These are phyloP conservation scores for Poecilia gillii DNA, from an alignment of 2,797 vertebrate species.

Conservation along the genomic window DNA sequence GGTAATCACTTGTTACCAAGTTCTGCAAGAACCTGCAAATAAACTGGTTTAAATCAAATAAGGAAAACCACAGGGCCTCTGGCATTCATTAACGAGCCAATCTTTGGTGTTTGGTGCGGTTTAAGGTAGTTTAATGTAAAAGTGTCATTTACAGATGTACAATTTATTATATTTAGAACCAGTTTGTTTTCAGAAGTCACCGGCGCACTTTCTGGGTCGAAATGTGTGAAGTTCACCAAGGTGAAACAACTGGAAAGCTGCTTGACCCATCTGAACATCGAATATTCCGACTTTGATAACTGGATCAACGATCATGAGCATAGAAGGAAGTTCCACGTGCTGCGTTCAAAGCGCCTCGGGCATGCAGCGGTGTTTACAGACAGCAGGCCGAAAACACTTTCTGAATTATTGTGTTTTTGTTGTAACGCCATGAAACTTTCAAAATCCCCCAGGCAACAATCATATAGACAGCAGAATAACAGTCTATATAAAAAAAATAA, in stretches of 20 bases:
- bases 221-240: not conserved
- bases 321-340: not conserved
- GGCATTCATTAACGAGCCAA: not conserved
- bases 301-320: not conserved
- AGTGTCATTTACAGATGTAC: not conserved
- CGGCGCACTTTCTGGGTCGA: not conserved
- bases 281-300: not conserved
- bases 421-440: too few relatives aligned
- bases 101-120: not conserved
- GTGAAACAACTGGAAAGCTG: not conserved
- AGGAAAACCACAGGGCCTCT: not conserved
- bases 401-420: not conserved
- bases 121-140: not conserved
- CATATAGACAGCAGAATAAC: not conserved
- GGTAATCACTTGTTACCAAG: not conserved
- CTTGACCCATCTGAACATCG: not conserved
- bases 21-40: not conserved
- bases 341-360: not conserved
- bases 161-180: not conserved
- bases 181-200: not conserved
- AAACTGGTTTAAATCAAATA: not conserved
- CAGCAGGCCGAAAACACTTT: not conserved
- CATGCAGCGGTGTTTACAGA: not conserved
- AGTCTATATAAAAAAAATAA: not conserved
- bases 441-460: not conserved